These are phyloP conservation scores for Selene dorsalis DNA, from an alignment of 2,797 vertebrate species.

Conservation along the genomic window DNA sequence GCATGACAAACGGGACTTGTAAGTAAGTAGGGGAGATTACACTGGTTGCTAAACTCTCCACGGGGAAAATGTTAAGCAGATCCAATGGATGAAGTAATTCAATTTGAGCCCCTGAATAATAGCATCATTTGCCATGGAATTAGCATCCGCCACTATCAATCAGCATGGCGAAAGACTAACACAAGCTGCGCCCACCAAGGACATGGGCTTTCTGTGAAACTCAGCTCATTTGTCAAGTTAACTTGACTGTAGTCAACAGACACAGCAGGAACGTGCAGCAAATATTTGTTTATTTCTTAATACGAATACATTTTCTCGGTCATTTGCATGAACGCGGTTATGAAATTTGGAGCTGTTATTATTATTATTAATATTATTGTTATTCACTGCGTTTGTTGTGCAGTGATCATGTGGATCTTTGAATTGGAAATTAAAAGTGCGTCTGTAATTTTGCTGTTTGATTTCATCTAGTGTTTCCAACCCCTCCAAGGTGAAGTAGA, in stretches of 20 bases:
- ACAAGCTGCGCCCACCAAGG: conserved; percentile 66
- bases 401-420: too few relatives aligned
- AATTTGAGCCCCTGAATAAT: conserved; percentile 83
- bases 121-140: conserved; percentile 81
- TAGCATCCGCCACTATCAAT: conserved; percentile 80
- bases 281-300: conserved; percentile 18
- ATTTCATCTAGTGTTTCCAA: not conserved
- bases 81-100: conserved; percentile 81
- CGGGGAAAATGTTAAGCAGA: conserved; percentile 78
- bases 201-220: conserved; percentile 62
- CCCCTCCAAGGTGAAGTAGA: not conserved
- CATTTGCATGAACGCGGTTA: not conserved
- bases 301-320: conserved; percentile 8
- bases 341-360: not conserved
- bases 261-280: conserved; percentile 5
- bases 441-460: not conserved
- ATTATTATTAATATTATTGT: too few relatives aligned
- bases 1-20: conserved; percentile 72
- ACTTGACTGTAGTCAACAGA: conserved; percentile 46
- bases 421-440: not conserved
- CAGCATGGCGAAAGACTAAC: conserved; percentile 66
- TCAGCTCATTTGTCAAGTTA: conserved; percentile 65
- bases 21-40: conserved; percentile 77
- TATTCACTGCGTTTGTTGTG: not conserved
- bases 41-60: conserved; percentile 78